These are phyloP conservation scores for Rhadina sibilatrix DNA, from an alignment of 2,113 vertebrate genomes.

Conservation along the genomic window DNA sequence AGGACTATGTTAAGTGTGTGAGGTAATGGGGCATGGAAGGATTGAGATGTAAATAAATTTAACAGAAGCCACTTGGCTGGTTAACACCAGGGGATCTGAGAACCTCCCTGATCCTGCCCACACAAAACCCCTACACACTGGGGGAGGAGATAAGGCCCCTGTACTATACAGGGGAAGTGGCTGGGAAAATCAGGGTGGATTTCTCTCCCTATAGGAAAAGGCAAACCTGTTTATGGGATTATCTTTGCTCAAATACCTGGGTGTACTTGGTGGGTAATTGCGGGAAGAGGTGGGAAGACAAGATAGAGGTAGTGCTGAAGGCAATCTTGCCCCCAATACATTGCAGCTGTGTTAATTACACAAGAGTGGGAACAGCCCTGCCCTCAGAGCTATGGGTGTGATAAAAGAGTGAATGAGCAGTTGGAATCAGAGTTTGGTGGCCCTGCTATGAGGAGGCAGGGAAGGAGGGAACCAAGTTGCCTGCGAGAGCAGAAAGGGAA, in stretches of 20 bases:
- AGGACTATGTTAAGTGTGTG: not conserved
- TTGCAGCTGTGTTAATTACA: not conserved
- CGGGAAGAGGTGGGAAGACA: not conserved
- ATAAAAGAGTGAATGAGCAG: not conserved
- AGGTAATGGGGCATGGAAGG: not conserved
- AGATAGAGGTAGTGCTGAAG: not conserved
- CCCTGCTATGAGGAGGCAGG: not conserved
- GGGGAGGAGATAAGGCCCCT: rapidly evolving
- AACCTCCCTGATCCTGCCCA: not conserved
- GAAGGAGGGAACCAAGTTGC: not conserved
- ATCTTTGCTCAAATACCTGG: not conserved
- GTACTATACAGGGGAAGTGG: rapidly evolving
- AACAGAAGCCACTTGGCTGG: not conserved
- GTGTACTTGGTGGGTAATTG: not conserved
- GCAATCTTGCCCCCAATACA: not conserved
- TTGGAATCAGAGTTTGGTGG: not conserved
- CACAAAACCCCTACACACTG: not conserved
- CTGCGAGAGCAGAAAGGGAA: not conserved
- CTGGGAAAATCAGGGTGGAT: not conserved
- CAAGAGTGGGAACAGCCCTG: not conserved
- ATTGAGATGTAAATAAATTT: not conserved
- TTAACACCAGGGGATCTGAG: not conserved
- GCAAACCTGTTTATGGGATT: not conserved
- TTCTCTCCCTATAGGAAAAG: not conserved
- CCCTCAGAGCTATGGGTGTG: not conserved